A percentile compares a stretch with the other conserved stretches of the same genome.
phyloP scores from a whole-genome alignment of 1,140 invertebrate genomes.

The Aphaenogaster rudis region DNA sequence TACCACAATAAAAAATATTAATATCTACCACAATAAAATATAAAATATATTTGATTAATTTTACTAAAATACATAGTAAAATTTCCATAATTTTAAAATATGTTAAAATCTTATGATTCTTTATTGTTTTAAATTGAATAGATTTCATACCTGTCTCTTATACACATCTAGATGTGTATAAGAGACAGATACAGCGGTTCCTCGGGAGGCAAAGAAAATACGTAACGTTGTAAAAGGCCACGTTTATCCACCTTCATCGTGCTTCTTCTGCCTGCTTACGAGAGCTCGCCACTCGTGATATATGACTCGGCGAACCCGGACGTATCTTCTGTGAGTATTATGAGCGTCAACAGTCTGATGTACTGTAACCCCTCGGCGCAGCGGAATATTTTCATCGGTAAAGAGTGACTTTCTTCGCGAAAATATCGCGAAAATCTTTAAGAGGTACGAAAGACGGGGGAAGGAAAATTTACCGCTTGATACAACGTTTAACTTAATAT shows the following conservation, averaged over 20 bases:
- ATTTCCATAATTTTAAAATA: no score
- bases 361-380: constrained; percentile 39
- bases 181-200: constrained; percentile 29
- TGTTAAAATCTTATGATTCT: no score
- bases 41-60: no score
- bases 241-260: constrained; percentile 67
- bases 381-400: constrained; percentile 1
- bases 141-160: no score
- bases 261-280: constrained; percentile 64
- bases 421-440: background rate
- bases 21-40: no score
- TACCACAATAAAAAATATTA: no score
- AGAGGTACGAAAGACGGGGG: background rate
- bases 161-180: no score
- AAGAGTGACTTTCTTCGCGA: constrained; percentile 20
- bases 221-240: constrained; percentile 69
- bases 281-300: constrained; percentile 73
- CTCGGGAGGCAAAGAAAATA: constrained; percentile 50
- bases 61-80: no score
- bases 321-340: constrained; percentile 72
- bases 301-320: constrained; percentile 78
- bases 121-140: no score
- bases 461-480: background rate
- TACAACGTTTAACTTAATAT: constrained; percentile 2
- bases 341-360: constrained; percentile 60